Evolutionary conservation across 2,113 vertebrate species (phyloP), one percentile per base, ranked within the genome.

Genomic region (Limnothrissa miodon): DNA sequence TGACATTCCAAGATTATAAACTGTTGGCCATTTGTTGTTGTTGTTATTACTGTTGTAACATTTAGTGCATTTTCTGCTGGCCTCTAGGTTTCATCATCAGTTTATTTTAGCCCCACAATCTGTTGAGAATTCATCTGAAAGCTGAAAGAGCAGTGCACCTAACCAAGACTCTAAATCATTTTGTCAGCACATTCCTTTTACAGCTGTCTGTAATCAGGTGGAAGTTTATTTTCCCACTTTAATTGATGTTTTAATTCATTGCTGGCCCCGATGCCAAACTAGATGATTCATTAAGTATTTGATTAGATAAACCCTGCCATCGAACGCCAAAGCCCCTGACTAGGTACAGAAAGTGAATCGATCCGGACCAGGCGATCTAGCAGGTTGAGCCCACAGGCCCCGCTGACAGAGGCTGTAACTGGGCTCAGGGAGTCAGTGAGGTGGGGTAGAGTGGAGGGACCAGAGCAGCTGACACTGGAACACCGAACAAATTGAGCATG

Each of bases 211-310:
- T 33, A 39, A 36, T 36, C 66, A 39, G 66, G 29, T 33, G 25
- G 66, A 74, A 36, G 66, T 74, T 74, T 74, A 74, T 74, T 74
- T 39, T 74, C 66, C 66, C 33, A 45, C 17, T 74, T 85, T 91
- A 92, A 90, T 87, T 89, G 86, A 78, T 86, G 82, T 86, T 87
- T 87, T 86, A 90, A 88, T 90, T 89, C 88, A 90, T 91, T 87
- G 88, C 80, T 66, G 81, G 82, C 78, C 85, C 86, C 81, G 66
- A 85, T 82, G 25, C 39, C 85, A 83, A 86, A 81, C 83, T 79
- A 85, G 81, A 86, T 87, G 85, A 88, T 89, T 89, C 89, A 91
- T 89, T 85, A 89, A 45, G 39, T 59, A 79, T 85, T 87, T 89
- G 87, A 91, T 92, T 86, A 88, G 88, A 91, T 92, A 90, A 91